phyloP scores from a whole-genome alignment of 2,797 vertebrate genomes.

The Natrix natrix region DNA sequence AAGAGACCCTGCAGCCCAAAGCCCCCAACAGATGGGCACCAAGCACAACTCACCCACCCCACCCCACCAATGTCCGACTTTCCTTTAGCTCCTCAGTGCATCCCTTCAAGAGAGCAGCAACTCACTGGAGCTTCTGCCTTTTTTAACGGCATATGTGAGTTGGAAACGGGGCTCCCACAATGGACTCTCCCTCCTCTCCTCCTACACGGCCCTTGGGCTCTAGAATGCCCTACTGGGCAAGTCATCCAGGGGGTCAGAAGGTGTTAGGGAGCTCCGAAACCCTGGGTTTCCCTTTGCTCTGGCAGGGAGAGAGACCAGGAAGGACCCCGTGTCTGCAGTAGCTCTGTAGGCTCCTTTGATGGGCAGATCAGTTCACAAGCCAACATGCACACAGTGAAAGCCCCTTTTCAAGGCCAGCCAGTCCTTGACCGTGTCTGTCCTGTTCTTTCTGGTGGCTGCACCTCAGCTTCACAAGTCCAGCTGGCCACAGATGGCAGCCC shows the following conservation, averaged over 20 bases:
- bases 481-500: not conserved
- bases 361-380: not conserved
- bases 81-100: not conserved
- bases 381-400: not conserved
- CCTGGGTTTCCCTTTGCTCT: not conserved
- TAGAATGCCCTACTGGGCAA: not conserved
- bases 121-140: not conserved
- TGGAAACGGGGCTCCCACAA: not conserved
- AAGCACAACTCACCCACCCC: not conserved
- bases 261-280: not conserved
- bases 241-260: not conserved
- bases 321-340: not conserved
- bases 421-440: not conserved
- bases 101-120: not conserved
- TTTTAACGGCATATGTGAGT: not conserved
- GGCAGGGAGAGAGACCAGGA: not conserved
- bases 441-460: not conserved
- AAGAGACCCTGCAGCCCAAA: not conserved
- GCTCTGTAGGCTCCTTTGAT: not conserved
- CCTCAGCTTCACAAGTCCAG: not conserved
- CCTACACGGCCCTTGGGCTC: not conserved
- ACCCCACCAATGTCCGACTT: not conserved
- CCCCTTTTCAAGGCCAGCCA: not conserved
- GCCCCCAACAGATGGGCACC: not conserved
- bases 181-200: not conserved